These are phyloP conservation scores for Ectropis crepuscularia DNA, from an alignment of 2,888 invertebrate species.

Conservation along the genomic window DNA sequence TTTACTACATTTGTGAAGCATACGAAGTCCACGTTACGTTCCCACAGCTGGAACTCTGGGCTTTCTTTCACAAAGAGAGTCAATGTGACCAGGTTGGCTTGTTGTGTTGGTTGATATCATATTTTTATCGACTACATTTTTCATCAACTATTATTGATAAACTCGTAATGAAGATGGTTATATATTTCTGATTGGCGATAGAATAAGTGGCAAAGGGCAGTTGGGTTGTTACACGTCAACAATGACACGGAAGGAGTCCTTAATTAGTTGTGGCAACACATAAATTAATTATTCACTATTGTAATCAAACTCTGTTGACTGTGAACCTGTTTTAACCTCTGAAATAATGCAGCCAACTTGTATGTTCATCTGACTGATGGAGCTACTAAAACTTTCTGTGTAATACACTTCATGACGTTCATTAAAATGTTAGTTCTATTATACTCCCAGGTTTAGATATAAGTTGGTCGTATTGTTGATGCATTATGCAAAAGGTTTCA, in stretches of 20 bases:
- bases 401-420: not conserved
- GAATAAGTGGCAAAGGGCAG: too few species aligned
- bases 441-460: not conserved
- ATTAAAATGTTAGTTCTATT: not conserved
- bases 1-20: too few species aligned
- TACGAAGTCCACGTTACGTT: too few species aligned
- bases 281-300: slow-evolving; percentile 30
- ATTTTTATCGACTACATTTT: too few species aligned
- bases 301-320: slow-evolving; percentile 22
- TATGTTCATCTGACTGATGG: not conserved
- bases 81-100: too few species aligned
- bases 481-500: slow-evolving; percentile 13
- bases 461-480: not conserved
- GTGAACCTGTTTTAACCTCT: slow-evolving; percentile 2
- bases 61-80: too few species aligned
- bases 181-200: too few species aligned
- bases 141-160: too few species aligned
- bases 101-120: too few species aligned
- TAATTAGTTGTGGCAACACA: slow-evolving; percentile 25
- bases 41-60: too few species aligned
- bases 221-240: not conserved
- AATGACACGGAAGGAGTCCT: slow-evolving; percentile 15
- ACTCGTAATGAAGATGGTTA: too few species aligned
- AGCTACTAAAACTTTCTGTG: not conserved
- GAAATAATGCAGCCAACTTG: not conserved